A percentile compares a stretch with the other conserved stretches of the same genome.
phyloP scores from a whole-genome alignment of 2,113 vertebrate species.

The Osmerus mordax region DNA sequence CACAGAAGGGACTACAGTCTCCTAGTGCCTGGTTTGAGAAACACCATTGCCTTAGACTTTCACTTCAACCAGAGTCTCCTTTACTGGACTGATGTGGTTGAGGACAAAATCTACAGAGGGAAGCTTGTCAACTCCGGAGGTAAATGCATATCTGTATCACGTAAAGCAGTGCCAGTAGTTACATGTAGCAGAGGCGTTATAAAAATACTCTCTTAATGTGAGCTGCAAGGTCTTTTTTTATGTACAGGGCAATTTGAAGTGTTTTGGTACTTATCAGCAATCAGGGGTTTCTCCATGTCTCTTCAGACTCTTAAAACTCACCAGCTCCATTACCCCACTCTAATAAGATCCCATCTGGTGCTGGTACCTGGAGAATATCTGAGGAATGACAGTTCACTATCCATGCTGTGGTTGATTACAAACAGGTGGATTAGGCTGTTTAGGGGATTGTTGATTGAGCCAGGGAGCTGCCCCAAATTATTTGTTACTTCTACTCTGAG shows the following conservation, averaged over 20 bases:
- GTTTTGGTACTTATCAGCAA: too few species aligned
- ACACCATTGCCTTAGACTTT: slow-evolving; percentile 87
- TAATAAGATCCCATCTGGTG: neutral
- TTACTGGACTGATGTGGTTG: slow-evolving; percentile 89
- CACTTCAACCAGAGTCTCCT: slow-evolving; percentile 83
- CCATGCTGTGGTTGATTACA: slow-evolving; percentile 18
- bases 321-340: neutral
- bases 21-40: slow-evolving; percentile 81
- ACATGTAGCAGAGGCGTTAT: too few species aligned
- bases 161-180: too few species aligned
- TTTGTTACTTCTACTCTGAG: neutral
- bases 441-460: slow-evolving; percentile 27
- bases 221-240: too few species aligned
- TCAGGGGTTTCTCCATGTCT: too few species aligned
- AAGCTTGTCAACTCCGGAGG: slow-evolving; percentile 82
- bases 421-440: slow-evolving; percentile 11
- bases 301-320: neutral
- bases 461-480: slow-evolving; percentile 13
- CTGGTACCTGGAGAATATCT: slow-evolving; percentile 19
- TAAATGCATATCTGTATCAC: slow-evolving; percentile 43
- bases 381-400: slow-evolving; percentile 1
- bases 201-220: too few species aligned
- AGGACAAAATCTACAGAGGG: slow-evolving; percentile 87
- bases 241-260: too few species aligned
- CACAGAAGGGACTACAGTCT: slow-evolving; percentile 84